These are phyloP conservation scores for Drepana falcataria DNA, from an alignment of 2,888 invertebrate species.

Conservation along the genomic window DNA sequence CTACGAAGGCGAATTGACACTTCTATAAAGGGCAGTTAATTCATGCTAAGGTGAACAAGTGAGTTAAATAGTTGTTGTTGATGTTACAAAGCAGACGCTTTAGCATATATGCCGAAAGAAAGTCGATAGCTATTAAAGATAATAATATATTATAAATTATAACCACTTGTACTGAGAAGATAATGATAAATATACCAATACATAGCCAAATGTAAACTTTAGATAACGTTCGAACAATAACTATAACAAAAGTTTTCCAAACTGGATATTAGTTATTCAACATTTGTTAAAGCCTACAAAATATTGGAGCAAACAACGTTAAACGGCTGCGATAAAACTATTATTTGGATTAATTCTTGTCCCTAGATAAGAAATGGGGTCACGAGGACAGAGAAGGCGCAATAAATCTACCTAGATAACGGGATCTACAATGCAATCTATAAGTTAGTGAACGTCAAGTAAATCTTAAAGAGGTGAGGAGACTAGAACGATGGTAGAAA, in stretches of 20 bases:
- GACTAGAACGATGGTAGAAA: conserved; percentile 6
- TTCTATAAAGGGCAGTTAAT: conserved; percentile 41
- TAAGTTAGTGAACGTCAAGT: conserved; percentile 16
- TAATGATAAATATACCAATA: too few species aligned
- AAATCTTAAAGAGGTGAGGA: conserved; percentile 23
- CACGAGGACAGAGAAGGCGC: conserved; percentile 26
- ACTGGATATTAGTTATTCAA: too few species aligned
- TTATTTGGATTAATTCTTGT: conserved; percentile 8
- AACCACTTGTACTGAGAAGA: not conserved
- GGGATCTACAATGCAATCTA: conserved; percentile 26
- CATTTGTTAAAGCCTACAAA: too few species aligned
- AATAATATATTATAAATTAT: not conserved
- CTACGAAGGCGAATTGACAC: conserved; percentile 7
- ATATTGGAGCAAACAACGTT: not conserved
- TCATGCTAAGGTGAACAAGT: conserved; percentile 60
- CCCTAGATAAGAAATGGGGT: conserved; percentile 39
- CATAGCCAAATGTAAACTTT: too few species aligned
- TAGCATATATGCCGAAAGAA: conserved; percentile 27
- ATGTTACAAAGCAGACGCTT: conserved; percentile 43
- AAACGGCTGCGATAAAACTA: not conserved
- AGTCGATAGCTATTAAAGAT: not conserved
- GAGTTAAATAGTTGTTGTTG: conserved; percentile 33
- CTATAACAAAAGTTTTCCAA: too few species aligned
- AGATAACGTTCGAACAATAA: too few species aligned
- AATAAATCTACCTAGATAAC: conserved; percentile 45